Conservation (phyloP, 2,797 vertebrate genomes). For the Etheostoma nigrum region DNA sequence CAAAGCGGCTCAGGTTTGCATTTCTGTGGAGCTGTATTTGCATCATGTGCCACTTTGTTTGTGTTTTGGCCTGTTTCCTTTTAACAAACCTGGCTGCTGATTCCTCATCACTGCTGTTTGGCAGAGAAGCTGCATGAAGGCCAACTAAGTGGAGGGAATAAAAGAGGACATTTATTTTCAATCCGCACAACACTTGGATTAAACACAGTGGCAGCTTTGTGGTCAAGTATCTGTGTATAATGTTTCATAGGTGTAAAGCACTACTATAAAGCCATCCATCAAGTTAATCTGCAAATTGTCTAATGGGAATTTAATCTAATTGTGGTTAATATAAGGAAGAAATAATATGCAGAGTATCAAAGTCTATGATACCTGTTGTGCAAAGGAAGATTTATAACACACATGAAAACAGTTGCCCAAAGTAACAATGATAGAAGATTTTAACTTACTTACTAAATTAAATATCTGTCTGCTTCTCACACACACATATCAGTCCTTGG, state of each 20-base stretch:
- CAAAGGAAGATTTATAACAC: not conserved
- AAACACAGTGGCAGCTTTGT: not conserved
- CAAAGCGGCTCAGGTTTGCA: too few species aligned
- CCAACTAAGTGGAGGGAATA: not conserved
- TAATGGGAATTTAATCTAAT: too few species aligned
- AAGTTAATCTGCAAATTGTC: too few species aligned
- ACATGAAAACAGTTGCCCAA: not conserved
- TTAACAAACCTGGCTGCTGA: not conserved
- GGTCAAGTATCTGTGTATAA: not conserved
- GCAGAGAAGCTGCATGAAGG: not conserved
- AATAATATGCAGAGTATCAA: too few species aligned
- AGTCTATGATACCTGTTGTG: too few species aligned
- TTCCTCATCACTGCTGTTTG: not conserved
- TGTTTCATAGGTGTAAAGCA: not conserved
- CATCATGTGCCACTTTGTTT: too few species aligned
- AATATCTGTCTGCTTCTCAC: not conserved
- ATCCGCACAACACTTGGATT: too few species aligned
- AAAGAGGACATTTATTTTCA: not conserved
- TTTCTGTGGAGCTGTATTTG: too few species aligned
- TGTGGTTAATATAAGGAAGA: too few species aligned
- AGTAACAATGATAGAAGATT: not conserved
- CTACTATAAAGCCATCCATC: too few species aligned
- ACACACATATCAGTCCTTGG: not conserved
- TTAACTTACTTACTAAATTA: not conserved
- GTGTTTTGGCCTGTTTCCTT: too few species aligned